Evolutionary conservation across 1,140 invertebrate species (phyloP).

Genomic region (Anadara kagoshimensis): DNA sequence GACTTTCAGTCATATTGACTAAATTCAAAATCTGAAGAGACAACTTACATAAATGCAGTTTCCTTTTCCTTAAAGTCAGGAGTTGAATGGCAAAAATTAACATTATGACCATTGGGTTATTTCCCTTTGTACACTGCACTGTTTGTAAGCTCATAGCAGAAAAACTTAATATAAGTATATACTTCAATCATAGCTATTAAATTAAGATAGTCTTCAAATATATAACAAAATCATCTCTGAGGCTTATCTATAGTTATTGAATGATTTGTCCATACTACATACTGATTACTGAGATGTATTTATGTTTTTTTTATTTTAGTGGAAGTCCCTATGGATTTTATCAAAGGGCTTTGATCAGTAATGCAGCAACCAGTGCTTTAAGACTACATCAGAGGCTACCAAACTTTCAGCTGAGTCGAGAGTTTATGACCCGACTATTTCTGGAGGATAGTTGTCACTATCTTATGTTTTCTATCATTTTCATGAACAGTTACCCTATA

Average conservation of each 20-base stretch:
- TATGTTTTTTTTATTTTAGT: constrained; percentile 75
- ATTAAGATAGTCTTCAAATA: not conserved
- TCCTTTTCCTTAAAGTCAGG: too few species aligned
- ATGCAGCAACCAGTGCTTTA: constrained; percentile 93
- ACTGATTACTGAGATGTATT: not conserved
- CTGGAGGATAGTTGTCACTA: constrained; percentile 97
- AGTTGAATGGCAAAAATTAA: too few species aligned
- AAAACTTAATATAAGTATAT: too few species aligned
- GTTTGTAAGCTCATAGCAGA: too few species aligned
- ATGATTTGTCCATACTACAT: not conserved
- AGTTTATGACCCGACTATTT: constrained; percentile 87
- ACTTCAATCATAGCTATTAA: too few species aligned
- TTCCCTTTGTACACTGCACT: too few species aligned
- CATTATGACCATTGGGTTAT: too few species aligned
- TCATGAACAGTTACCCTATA: constrained; percentile 90
- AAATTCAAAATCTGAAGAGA: not conserved
- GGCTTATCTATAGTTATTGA: not conserved
- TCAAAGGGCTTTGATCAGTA: constrained; percentile 91
- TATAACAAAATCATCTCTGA: not conserved
- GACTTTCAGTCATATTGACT: not conserved
- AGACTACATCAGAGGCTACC: constrained; percentile 94
- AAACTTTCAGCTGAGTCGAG: constrained; percentile 83
- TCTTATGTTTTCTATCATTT: constrained; percentile 94
- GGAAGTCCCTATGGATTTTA: constrained; percentile 87
- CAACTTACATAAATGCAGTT: not conserved